Evolutionary conservation across 2,888 invertebrate species (phyloP).

Genomic region (Morinoia aosen): DNA sequence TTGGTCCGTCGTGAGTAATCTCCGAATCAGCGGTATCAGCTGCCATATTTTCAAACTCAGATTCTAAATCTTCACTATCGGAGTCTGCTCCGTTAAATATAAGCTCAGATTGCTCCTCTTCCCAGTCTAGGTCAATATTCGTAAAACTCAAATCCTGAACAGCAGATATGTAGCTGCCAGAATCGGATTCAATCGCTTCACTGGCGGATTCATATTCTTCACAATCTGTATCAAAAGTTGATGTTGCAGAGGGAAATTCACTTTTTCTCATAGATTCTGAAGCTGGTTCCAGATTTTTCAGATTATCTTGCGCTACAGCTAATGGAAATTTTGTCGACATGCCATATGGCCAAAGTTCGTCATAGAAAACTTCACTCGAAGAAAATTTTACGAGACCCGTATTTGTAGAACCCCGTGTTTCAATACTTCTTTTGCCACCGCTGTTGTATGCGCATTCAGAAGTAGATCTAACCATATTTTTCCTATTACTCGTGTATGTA

Average conservation of each 20-base stretch:
- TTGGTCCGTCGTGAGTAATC: not conserved
- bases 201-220: not conserved
- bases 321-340: not conserved
- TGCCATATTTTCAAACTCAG: not conserved
- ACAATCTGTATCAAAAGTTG: not conserved
- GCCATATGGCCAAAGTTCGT: not conserved
- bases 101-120: not conserved
- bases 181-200: not conserved
- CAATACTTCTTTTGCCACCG: no score
- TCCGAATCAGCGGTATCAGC: not conserved
- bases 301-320: not conserved
- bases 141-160: not conserved
- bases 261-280: not conserved
- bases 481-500: no score
- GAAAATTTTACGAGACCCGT: not conserved
- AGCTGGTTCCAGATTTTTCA: not conserved
- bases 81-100: not conserved
- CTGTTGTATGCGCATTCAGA: no score
- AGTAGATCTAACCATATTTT: no score
- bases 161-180: not conserved
- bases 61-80: not conserved
- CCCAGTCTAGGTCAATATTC: not conserved
- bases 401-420: no score
- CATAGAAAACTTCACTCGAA: not conserved
- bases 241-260: not conserved